Evolutionary conservation across 2,113 vertebrate genomes (phyloP), one percentile per base, ranked within the genome.

Genomic region (Pipa parva): DNA sequence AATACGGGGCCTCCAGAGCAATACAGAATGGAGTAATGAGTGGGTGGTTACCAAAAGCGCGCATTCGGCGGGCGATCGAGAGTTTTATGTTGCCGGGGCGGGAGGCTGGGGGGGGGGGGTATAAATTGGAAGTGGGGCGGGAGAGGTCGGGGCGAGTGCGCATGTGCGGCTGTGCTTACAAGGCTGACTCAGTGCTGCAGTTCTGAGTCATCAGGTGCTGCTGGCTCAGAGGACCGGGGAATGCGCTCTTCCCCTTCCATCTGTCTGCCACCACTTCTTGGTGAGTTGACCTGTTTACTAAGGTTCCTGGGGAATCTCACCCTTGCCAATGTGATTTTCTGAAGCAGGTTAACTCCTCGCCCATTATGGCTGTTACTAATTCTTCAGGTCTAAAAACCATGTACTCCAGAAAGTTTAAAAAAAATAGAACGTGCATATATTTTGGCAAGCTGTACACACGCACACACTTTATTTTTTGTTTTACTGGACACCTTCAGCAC

Each of bases 161-260:
- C 81, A 74, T 76, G 75, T 68, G 80, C 66, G 42, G 25, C 56
- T 20, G 21, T 52, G 2, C 2, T 60, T 5, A 3, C 0, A 2
- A 63, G 67, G 77, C 82, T 83, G 83, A 84, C 56, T 85, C 85
- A 51, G 60, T 73, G 80, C 82, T 81, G 86, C 86, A 84, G 80
- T 81, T 77, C 49, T 88, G 85, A 86, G 74, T 87, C 86, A 87
- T 75, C 71, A 22, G n/a, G 17, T 11, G 52, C 42, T n/a, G 58
- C 10, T 1, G 28, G 67, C 7, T 12, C 1, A 25, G 49, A 5
- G 50, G 22, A 26, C 10, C 22, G 24, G 5, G n/a, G 5, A 4
- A 2, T 12, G 12, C 5, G 7, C 42, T 45, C 29, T 22, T 22
- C 56, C 46, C 10, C 46, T 28, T 5, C 7, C 39, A 56, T 51